These are phyloP conservation scores for Melanotaenia maccullochi DNA, from an alignment of 2,797 vertebrate species.

Conservation along the genomic window DNA sequence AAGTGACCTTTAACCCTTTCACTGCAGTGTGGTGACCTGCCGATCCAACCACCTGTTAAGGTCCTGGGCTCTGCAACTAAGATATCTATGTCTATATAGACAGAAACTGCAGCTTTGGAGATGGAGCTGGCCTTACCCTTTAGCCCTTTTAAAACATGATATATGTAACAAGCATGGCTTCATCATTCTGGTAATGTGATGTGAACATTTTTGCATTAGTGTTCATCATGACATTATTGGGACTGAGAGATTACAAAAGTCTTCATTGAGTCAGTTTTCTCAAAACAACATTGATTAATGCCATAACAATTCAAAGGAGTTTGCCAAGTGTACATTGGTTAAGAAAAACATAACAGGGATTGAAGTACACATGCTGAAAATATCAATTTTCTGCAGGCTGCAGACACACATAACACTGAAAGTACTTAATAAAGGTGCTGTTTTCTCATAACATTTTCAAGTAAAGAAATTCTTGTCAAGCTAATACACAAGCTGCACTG, in stretches of 20 bases:
- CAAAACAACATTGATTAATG: not conserved
- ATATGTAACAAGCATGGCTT: not conserved
- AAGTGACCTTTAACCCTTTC: constrained; percentile 61
- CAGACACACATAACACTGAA: not conserved
- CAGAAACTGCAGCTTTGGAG: constrained; percentile 26
- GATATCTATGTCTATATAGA: constrained; percentile 44
- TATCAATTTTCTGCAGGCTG: too few relatives aligned
- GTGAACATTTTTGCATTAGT: not conserved
- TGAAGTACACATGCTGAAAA: not conserved
- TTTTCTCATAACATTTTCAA: not conserved
- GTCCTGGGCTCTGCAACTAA: constrained; percentile 18
- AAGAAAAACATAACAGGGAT: not conserved
- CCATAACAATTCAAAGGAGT: not conserved
- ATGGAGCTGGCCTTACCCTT: not conserved
- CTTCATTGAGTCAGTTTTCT: not conserved
- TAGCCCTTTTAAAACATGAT: not conserved
- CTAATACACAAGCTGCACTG: not conserved
- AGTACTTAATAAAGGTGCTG: not conserved
- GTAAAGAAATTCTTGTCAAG: not conserved
- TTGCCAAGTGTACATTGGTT: not conserved
- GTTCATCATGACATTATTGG: not conserved
- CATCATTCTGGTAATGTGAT: not conserved
- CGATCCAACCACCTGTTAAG: constrained; percentile 64
- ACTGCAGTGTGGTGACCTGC: constrained; percentile 39
- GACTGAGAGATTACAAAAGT: not conserved